Evolutionary conservation across 2,113 vertebrate genomes (phyloP), one percentile per base, ranked within the genome.

Genomic region (Rhegmatorhina hoffmannsi): DNA sequence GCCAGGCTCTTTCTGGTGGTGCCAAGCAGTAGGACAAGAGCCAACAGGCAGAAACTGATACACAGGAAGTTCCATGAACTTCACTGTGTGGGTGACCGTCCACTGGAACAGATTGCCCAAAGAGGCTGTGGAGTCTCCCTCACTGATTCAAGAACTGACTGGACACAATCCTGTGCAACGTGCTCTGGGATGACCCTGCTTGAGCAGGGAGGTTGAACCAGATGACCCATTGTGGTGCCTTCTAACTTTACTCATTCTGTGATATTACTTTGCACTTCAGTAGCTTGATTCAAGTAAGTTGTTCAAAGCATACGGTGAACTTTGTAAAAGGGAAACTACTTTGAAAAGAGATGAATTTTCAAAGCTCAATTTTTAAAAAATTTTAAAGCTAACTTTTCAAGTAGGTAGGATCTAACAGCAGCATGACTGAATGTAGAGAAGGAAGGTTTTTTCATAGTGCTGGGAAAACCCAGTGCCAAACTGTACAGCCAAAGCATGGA

Each of bases 1-100:
- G 17, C 6, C 31, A 49, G 63, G 17, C 29, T 76, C 24, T 47
- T 56, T 31, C 49, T 0, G 0, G 20, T 47, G n/a, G 2, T 69
- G 29, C 47, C 70, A 40, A 55, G n/a, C 29, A 31, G 21, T 21
- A 33, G 47, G n/a, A 55, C 40, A 49, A 43, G 47, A 43, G 0
- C 1, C 19, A 76, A 23, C 0, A 3, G 38, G 29, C 55, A 55
- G 63, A 68, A 89, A 68, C 19, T 31, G 46, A 76, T 7, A 31
- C 11, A 33, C 14, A 26, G 20, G 6, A 77, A 43, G 8, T 55
- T 53, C 40, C 20, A 20, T 3, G 29, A 62, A 11, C 9, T 75
- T 69, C 69, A 26, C 29, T 62, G 40, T 84, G 72, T 4, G 4
- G 36, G 24, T 62, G 34, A n/a, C 40, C 3, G 2, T 5, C 20